Evolutionary conservation across 2,888 invertebrate species (phyloP).

Genomic region (Ypsolopha scabrella): DNA sequence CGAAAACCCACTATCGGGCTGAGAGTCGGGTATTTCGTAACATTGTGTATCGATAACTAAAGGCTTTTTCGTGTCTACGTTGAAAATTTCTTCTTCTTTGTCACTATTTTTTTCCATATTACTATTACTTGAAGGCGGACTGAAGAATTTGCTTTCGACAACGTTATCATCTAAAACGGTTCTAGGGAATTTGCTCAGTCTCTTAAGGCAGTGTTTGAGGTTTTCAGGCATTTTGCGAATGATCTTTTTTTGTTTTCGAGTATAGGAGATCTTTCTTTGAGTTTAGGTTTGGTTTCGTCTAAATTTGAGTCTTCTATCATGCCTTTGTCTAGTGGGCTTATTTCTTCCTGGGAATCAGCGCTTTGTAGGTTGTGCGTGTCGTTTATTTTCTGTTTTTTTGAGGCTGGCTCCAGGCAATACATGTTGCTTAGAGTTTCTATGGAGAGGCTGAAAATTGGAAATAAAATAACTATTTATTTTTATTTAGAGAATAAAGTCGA

Average conservation of each 20-base stretch:
- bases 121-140: conserved; percentile 13
- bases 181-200: conserved; percentile 63
- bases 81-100: conserved; percentile 10
- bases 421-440: conserved; percentile 53
- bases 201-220: conserved; percentile 39
- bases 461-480: background rate
- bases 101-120: conserved; percentile 14
- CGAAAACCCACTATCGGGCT: conserved; percentile 10
- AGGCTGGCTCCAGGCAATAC: conserved; percentile 47
- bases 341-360: conserved; percentile 14
- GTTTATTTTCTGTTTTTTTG: conserved; percentile 38
- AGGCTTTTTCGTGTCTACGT: background rate
- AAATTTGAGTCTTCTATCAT: conserved; percentile 19
- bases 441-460: conserved; percentile 44
- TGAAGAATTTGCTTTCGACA: conserved; percentile 74
- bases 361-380: background rate
- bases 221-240: conserved; percentile 36
- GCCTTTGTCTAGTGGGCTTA: conserved; percentile 22
- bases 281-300: conserved; percentile 14
- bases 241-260: conserved; percentile 51
- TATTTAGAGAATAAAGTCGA: too few species aligned
- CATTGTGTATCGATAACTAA: conserved; percentile 17
- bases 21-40: conserved; percentile 19
- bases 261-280: conserved; percentile 48
- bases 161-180: conserved; percentile 50